Percentiles rank a stretch among this genome's conserved stretches.
These are phyloP conservation scores for Mus musculus DNA, from an alignment of 2,113 vertebrate species.

Conservation along the genomic window DNA sequence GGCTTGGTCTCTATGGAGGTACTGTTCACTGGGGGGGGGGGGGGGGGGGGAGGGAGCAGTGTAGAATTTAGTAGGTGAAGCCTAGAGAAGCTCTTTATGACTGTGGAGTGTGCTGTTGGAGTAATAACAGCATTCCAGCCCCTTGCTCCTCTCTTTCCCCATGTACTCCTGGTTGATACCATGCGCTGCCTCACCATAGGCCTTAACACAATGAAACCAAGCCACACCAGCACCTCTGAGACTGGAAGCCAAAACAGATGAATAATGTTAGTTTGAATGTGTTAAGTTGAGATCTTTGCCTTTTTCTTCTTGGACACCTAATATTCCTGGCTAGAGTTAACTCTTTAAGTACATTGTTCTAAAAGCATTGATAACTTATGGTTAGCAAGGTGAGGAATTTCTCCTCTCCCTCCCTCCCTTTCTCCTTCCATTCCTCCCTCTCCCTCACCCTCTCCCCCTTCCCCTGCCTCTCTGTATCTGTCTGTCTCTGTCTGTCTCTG, in stretches of 20 bases:
- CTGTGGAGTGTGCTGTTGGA: not conserved
- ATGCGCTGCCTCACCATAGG: not conserved
- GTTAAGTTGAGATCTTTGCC: not conserved
- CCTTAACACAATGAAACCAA: not conserved
- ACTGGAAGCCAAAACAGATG: not conserved
- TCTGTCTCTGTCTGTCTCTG: not conserved
- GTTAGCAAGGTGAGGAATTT: not conserved
- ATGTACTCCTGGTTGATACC: not conserved
- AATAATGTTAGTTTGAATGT: not conserved
- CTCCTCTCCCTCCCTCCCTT: too few species aligned
- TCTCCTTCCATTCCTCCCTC: too few species aligned
- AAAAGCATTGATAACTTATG: not conserved
- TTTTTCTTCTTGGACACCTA: not conserved
- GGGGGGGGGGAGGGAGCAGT: not conserved
- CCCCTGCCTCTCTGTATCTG: too few species aligned
- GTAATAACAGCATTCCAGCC: not conserved
- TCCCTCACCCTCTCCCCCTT: too few species aligned
- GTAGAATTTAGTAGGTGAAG: not conserved
- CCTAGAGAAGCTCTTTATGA: too few species aligned
- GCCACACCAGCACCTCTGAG: not conserved
- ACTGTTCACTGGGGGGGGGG: too few species aligned
- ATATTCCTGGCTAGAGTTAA: not conserved
- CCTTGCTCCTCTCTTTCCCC: not conserved
- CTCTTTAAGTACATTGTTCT: not conserved
- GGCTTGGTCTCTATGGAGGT: not conserved